phyloP scores from a whole-genome alignment of 1,140 invertebrate species.

The Bicyclus anynana region DNA sequence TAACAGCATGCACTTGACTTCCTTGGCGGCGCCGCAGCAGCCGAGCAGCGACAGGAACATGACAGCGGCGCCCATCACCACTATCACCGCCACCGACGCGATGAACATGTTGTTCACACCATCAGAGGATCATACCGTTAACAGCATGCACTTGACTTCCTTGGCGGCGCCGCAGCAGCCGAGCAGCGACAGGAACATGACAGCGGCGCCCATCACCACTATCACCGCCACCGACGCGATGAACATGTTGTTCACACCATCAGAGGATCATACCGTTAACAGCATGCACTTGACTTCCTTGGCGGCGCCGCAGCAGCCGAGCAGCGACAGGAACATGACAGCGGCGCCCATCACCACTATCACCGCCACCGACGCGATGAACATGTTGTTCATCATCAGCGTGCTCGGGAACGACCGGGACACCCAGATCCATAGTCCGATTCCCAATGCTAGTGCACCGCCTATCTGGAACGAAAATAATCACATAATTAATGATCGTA shows the following conservation, averaged over 20 bases:
- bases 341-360: constrained; percentile 87
- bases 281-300: constrained; percentile 94
- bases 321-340: constrained; percentile 87
- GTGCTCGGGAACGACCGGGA: constrained; percentile 90
- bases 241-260: constrained; percentile 61
- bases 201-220: constrained; percentile 86
- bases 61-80: constrained; percentile 87
- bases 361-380: constrained; percentile 89
- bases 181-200: constrained; percentile 88
- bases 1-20: constrained; percentile 92
- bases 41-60: constrained; percentile 90
- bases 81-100: constrained; percentile 88
- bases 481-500: background rate
- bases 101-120: constrained; percentile 90
- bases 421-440: constrained; percentile 89
- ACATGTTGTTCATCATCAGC: constrained; percentile 89
- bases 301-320: constrained; percentile 91
- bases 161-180: constrained; percentile 91
- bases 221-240: constrained; percentile 89
- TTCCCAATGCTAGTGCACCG: constrained; percentile 84
- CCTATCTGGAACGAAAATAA: constrained; percentile 83
- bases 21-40: constrained; percentile 90
- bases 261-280: constrained; percentile 80
- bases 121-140: constrained; percentile 80
- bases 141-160: constrained; percentile 92